phyloP scores from a whole-genome alignment of 2,113 vertebrate species.

The Ivindomyrus marchei region DNA sequence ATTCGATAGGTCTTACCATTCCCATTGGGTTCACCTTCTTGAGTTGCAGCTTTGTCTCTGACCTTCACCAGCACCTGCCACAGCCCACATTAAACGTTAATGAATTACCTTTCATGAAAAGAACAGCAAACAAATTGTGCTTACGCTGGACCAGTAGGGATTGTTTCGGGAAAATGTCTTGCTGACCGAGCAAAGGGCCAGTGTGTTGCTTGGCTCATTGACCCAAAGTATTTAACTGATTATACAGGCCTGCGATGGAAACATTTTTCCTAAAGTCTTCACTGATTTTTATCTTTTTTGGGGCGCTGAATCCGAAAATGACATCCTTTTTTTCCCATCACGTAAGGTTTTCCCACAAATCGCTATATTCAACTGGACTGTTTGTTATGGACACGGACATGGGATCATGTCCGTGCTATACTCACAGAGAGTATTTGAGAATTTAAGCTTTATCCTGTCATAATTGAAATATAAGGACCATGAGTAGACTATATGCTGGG shows the following conservation, averaged over 20 bases:
- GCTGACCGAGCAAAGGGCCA: not conserved
- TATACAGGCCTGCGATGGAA: not conserved
- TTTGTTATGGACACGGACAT: not conserved
- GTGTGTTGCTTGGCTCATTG: not conserved
- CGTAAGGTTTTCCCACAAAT: not conserved
- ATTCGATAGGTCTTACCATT: not conserved
- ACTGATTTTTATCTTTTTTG: not conserved
- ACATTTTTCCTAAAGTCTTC: not conserved
- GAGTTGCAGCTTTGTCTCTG: not conserved
- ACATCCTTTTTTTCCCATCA: not conserved
- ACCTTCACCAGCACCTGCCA: not conserved
- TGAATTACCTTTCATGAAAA: slow-evolving; percentile 2
- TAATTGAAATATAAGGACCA: no score
- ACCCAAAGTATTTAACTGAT: not conserved
- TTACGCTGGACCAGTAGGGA: not conserved
- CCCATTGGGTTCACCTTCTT: not conserved
- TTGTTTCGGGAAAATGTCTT: not conserved
- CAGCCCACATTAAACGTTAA: not conserved
- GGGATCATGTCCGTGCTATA: not conserved
- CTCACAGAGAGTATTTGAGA: not conserved
- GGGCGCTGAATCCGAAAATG: not conserved
- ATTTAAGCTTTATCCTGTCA: not conserved
- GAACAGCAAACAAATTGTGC: not conserved
- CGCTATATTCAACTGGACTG: not conserved
- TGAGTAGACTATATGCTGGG: no score